Percentiles rank a stretch among this genome's conserved stretches.
Evolutionary conservation across 2,113 vertebrate genomes (phyloP).

Genomic region (Brevimyrus niger): DNA sequence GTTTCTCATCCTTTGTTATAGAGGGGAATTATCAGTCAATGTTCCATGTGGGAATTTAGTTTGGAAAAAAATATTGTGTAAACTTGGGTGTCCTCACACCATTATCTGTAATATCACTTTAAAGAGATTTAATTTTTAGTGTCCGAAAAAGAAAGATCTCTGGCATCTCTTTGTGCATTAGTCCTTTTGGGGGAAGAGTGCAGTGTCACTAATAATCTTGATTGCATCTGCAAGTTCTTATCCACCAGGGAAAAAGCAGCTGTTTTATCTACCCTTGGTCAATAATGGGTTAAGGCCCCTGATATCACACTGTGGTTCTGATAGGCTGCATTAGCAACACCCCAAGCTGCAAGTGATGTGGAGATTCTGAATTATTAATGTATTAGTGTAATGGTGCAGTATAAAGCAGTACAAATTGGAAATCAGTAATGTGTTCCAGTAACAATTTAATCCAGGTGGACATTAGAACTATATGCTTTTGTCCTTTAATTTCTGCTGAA

Average conservation of each 20-base stretch:
- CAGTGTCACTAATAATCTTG: neutral
- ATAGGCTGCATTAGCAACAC: constrained; percentile 39
- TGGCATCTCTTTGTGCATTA: neutral
- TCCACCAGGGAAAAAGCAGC: neutral
- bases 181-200: neutral
- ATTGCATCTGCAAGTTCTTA: neutral
- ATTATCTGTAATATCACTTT: neutral
- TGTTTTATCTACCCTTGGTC: constrained; percentile 9
- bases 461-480: neutral
- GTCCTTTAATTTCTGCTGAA: neutral
- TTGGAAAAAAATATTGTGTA: neutral
- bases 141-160: neutral
- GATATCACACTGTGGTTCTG: constrained; percentile 26
- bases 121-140: neutral
- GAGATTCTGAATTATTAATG: constrained; percentile 51
- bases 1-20: neutral
- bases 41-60: neutral
- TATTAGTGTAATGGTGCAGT: constrained; percentile 29
- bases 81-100: neutral
- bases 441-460: constrained; percentile 2
- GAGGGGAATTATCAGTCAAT: neutral
- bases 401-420: constrained; percentile 22
- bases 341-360: constrained; percentile 37
- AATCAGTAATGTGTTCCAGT: constrained; percentile 22
- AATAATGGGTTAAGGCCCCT: constrained; percentile 46